Conservation (phyloP, 2,113 vertebrate genomes). For the Collichthys lucidus region DNA sequence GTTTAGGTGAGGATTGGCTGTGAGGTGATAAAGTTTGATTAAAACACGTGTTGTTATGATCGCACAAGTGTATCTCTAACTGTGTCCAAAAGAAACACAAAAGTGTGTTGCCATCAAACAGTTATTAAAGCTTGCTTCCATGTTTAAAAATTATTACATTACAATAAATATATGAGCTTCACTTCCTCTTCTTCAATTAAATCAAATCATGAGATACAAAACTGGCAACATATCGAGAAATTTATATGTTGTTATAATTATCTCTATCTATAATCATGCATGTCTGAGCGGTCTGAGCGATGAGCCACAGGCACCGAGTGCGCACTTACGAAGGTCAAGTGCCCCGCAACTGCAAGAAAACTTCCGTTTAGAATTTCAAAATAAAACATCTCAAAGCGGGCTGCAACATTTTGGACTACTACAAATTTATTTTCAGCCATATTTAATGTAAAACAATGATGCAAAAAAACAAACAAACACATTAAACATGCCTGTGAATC, state of each 20-base stretch:
- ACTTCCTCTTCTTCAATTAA: not conserved
- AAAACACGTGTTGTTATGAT: not conserved
- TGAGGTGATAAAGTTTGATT: constrained; percentile 4
- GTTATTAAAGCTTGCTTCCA: not conserved
- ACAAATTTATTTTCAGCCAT: not conserved
- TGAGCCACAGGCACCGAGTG: constrained; percentile 14
- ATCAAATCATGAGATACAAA: not conserved
- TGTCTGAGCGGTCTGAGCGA: not conserved
- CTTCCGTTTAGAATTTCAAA: constrained; percentile 48
- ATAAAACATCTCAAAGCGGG: constrained; percentile 4
- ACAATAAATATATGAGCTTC: not conserved
- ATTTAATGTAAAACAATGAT: not conserved
- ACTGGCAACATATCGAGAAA: not conserved
- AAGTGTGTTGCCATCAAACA: not conserved
- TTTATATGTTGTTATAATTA: not conserved
- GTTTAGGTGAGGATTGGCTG: not conserved
- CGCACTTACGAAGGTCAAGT: not conserved
- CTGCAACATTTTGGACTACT: too few relatives aligned
- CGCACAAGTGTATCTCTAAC: not conserved
- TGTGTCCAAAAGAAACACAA: not conserved
- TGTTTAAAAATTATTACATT: not conserved
- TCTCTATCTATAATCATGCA: too few relatives aligned
- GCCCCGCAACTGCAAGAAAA: rapidly evolving
- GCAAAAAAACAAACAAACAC: not conserved
- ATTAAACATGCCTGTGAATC: too few relatives aligned